Evolutionary conservation across 2,888 invertebrate species (phyloP).

Genomic region (Spisula subtruncata): DNA sequence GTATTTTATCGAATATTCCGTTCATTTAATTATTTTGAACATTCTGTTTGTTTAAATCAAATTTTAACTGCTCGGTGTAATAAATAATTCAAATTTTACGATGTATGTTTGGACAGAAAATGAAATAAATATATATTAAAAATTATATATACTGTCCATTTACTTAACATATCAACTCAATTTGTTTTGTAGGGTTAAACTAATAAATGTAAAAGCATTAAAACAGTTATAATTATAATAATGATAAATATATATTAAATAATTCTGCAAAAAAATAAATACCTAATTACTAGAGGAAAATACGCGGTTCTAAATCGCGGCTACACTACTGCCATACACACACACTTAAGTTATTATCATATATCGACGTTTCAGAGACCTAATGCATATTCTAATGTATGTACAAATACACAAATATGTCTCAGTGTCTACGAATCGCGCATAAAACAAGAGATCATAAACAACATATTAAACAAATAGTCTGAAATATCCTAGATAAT

Average conservation of each 20-base stretch:
- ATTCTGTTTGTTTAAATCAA: no score
- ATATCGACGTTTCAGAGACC: neutral
- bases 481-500: neutral
- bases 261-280: conserved; percentile 16
- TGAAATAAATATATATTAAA: no score
- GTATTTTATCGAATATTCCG: no score
- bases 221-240: neutral
- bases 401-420: no score
- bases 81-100: no score
- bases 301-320: neutral
- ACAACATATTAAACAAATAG: neutral
- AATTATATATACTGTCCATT: no score
- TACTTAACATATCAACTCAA: neutral
- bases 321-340: neutral
- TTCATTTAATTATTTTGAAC: no score
- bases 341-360: neutral
- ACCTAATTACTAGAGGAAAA: neutral
- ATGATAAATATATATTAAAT: conserved; percentile 7
- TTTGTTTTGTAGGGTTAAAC: no score
- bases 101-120: no score
- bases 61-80: no score
- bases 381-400: neutral
- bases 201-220: no score
- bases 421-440: neutral
- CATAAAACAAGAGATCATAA: neutral